phyloP scores from a whole-genome alignment of 2,888 invertebrate species.

The Chymomyza fuscimana region DNA sequence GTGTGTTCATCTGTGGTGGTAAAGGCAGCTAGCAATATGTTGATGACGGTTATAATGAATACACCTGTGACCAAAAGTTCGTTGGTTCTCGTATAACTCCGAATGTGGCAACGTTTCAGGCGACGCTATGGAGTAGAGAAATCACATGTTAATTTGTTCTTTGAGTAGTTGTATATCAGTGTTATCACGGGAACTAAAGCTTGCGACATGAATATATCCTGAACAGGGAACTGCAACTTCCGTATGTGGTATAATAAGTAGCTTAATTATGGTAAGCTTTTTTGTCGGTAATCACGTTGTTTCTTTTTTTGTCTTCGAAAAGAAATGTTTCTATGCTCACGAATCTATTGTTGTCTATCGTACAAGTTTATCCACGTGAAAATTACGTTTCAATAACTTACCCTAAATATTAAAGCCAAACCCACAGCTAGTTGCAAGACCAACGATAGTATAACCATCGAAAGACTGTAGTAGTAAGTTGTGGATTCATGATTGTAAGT shows the following conservation, averaged over 20 bases:
- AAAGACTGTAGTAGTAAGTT: slow-evolving; percentile 82
- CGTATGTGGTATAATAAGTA: too few relatives aligned
- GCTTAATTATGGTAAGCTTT: too few relatives aligned
- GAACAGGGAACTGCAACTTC: too few relatives aligned
- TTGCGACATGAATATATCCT: slow-evolving; percentile 27
- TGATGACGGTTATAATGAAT: slow-evolving; percentile 85
- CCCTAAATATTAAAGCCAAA: slow-evolving; percentile 83
- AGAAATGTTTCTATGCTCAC: too few relatives aligned
- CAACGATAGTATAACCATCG: slow-evolving; percentile 83
- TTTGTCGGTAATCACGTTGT: too few relatives aligned
- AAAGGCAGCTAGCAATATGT: slow-evolving; percentile 83
- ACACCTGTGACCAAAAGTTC: slow-evolving; percentile 84
- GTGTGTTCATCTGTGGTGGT: slow-evolving; percentile 74
- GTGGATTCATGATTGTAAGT: slow-evolving; percentile 82
- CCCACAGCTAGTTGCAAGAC: slow-evolving; percentile 84
- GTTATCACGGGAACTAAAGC: not conserved
- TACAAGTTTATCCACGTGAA: too few relatives aligned
- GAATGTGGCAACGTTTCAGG: slow-evolving; percentile 59
- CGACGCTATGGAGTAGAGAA: slow-evolving; percentile 61
- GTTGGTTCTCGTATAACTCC: slow-evolving; percentile 81
- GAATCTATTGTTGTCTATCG: too few relatives aligned
- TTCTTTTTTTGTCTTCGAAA: too few relatives aligned
- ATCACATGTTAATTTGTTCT: not conserved
- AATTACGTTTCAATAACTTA: slow-evolving; percentile 66
- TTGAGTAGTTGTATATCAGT: too few relatives aligned